Evolutionary conservation across 2,888 invertebrate species (phyloP), one percentile per base, ranked within the genome.

Genomic region (Platycnemis pennipes): DNA sequence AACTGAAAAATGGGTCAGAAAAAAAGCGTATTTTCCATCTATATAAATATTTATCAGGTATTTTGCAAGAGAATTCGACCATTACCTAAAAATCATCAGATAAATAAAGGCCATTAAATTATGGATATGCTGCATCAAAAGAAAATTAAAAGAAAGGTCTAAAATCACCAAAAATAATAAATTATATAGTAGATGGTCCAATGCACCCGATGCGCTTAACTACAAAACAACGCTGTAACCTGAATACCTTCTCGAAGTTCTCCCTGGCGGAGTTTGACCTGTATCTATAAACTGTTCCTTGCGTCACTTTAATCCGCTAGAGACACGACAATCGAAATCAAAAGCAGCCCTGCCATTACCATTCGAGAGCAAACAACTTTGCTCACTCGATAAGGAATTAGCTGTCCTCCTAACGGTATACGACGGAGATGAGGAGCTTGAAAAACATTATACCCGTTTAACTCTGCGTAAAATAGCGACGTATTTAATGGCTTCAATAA

Each of bases 251-350:
- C 37, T 22, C 37, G 11, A 77, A 77, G 77, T 37, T 77, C 77
- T 77, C 77, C 77, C 13, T 37, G 31, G 77, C 13, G 77, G 77
- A 37, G 77, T 77, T 77, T 77, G 77, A 77, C 77, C 77, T 77
- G 77, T 77, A 77, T 77, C 37, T 77, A 77, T 77, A 77, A 77
- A 77, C 77, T 77, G 77, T 37, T 13, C 77, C 77, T 77, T 77
- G 77, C 77, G 77, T 77, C 77, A 77, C 77, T 77, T 77, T n/a
- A 37, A 77, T 77, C 77, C 77, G 77, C 77, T 13, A 77, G 77
- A 31, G 8, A 26, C 3, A 77, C 77, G 77, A 77, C 31, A 77
- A 77, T 77, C 77, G 77, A 77, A 77, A 77, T 77, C 77, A 77
- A 77, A 77, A 5, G 77, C 37, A 77, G 37, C 31, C 13, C 37